Evolutionary conservation across 2,797 vertebrate genomes (phyloP).

Genomic region (Phoxinus dragarum): DNA sequence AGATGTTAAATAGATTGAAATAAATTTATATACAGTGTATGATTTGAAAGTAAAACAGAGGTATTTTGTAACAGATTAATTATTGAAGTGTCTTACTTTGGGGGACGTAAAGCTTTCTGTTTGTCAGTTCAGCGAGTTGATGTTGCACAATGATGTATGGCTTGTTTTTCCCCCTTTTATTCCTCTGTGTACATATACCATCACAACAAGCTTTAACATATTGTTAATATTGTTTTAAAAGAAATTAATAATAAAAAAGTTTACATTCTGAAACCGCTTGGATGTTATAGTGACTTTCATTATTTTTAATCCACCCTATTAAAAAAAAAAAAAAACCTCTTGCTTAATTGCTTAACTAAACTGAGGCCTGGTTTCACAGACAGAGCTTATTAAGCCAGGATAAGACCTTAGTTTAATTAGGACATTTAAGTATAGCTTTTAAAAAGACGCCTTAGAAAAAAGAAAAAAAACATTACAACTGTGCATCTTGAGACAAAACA

Average conservation of each 20-base stretch:
- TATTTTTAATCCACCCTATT: slow-evolving; percentile 74
- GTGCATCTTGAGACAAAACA: too few relatives aligned
- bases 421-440: too few relatives aligned
- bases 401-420: too few relatives aligned
- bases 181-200: slow-evolving; percentile 75
- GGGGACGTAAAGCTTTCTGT: slow-evolving; percentile 69
- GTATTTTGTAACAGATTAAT: slow-evolving; percentile 81
- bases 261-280: slow-evolving; percentile 76
- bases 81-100: slow-evolving; percentile 83
- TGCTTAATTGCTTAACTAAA: not conserved
- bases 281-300: slow-evolving; percentile 69
- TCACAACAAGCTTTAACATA: slow-evolving; percentile 81
- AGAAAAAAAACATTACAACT: too few relatives aligned
- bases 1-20: slow-evolving; percentile 76
- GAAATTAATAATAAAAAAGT: slow-evolving; percentile 72
- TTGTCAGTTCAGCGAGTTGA: slow-evolving; percentile 67
- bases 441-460: too few relatives aligned
- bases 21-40: slow-evolving; percentile 75
- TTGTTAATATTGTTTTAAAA: slow-evolving; percentile 77
- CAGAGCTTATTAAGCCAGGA: too few relatives aligned
- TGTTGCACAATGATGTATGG: slow-evolving; percentile 76
- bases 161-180: slow-evolving; percentile 64
- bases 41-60: slow-evolving; percentile 74
- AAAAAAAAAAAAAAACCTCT: not conserved
- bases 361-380: not conserved